Evolutionary conservation across 2,113 vertebrate genomes (phyloP).

Genomic region (Microcebus tavaratra): DNA sequence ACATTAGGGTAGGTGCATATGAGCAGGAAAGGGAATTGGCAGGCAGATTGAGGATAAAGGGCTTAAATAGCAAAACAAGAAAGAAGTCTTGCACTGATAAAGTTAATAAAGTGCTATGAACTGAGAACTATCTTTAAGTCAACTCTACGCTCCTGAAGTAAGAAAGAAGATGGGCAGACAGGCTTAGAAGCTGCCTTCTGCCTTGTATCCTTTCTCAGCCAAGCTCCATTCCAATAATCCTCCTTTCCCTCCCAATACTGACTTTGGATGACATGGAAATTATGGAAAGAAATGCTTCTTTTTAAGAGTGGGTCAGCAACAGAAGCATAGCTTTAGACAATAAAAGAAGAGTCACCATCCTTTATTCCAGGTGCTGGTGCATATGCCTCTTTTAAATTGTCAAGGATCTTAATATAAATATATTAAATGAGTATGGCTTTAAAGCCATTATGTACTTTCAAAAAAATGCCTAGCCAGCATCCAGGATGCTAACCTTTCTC

Average conservation of each 20-base stretch:
- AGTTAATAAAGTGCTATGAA: neutral
- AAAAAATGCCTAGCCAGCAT: constrained; percentile 22
- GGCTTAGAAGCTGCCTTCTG: neutral
- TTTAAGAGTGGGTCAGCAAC: neutral
- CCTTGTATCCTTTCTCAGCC: neutral
- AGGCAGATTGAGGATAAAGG: neutral
- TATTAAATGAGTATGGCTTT: neutral
- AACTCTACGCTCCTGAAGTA: neutral
- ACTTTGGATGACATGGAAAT: neutral
- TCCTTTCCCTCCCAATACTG: neutral
- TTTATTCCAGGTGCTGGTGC: neutral
- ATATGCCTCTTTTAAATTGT: neutral
- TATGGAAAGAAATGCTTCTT: neutral
- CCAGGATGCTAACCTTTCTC: neutral
- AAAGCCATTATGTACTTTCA: neutral
- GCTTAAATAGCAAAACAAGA: neutral
- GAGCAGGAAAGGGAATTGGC: neutral
- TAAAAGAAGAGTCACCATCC: neutral
- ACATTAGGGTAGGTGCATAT: neutral
- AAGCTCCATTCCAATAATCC: neutral
- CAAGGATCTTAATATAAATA: neutral
- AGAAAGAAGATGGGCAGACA: neutral
- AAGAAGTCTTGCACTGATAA: neutral
- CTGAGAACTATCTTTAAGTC: neutral
- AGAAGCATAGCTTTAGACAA: neutral